Conservation (phyloP, 2,113 vertebrate genomes). For the Fregetta grallaria region DNA sequence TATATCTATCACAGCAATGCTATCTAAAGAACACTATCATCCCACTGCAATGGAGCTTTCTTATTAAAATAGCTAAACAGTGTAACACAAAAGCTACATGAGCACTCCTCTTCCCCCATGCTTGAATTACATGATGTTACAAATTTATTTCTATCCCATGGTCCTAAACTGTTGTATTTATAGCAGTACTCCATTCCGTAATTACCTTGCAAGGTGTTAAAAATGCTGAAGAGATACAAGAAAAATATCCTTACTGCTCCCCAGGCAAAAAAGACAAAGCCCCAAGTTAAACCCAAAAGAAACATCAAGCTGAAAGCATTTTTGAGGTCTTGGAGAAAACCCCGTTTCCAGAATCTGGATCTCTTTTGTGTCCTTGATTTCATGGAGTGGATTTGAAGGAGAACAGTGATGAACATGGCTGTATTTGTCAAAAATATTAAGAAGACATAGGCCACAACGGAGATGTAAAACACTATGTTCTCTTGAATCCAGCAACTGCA, state of each 20-base stretch:
- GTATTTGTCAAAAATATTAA: slow-evolving; percentile 82
- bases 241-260: slow-evolving; percentile 75
- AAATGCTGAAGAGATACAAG: slow-evolving; percentile 85
- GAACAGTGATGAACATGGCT: slow-evolving; percentile 80
- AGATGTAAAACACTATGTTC: slow-evolving; percentile 76
- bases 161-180: background rate
- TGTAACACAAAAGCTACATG: background rate
- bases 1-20: background rate
- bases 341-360: background rate
- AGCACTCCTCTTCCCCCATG: background rate
- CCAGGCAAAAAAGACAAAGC: slow-evolving; percentile 82
- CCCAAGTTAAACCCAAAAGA: slow-evolving; percentile 88
- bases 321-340: slow-evolving; percentile 75
- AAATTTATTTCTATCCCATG: background rate
- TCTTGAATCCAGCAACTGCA: slow-evolving; percentile 88
- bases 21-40: background rate
- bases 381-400: slow-evolving; percentile 80
- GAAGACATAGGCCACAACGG: slow-evolving; percentile 79
- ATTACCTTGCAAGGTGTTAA: slow-evolving; percentile 87
- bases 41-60: background rate
- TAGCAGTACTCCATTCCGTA: background rate
- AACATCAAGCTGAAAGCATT: slow-evolving; percentile 82
- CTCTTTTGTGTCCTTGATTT: slow-evolving; percentile 63
- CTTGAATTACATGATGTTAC: background rate
- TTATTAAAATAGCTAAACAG: background rate